Conservation (phyloP, 35 echinoderm and acorn worm genomes). For the Eucidaris tribuloides region DNA sequence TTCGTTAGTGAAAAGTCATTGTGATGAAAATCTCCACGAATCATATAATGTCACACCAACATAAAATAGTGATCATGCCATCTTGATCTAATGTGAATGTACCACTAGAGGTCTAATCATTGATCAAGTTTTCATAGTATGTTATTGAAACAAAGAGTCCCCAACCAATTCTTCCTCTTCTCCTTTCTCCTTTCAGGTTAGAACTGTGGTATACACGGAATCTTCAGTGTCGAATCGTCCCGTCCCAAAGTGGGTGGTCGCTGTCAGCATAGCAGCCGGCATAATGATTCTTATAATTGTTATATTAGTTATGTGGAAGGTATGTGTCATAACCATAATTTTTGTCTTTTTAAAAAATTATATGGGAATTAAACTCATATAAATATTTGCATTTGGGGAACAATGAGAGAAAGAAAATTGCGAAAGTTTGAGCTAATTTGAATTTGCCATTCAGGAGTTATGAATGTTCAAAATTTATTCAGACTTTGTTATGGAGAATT, state of each 20-base stretch:
- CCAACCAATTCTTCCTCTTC: background rate
- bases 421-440: no score
- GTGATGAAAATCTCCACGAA: no score
- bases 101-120: background rate
- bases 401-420: no score
- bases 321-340: background rate
- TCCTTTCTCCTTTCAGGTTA: slow-evolving; percentile 38
- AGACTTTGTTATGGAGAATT: no score
- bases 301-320: slow-evolving; percentile 73
- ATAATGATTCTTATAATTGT: slow-evolving; percentile 36
- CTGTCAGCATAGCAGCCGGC: slow-evolving; percentile 48
- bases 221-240: slow-evolving; percentile 23
- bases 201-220: slow-evolving; percentile 68
- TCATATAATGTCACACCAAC: no score
- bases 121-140: background rate
- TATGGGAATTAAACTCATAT: background rate
- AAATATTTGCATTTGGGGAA: background rate
- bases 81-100: no score
- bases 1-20: no score
- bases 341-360: background rate
- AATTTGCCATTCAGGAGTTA: no score
- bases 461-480: no score
- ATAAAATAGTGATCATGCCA: no score
- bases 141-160: background rate
- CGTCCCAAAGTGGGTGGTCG: slow-evolving; percentile 67